A percentile compares a stretch with the other conserved stretches of the same genome.
These are phyloP conservation scores for Thamnophis elegans DNA, from an alignment of 2,797 vertebrate genomes.

Conservation along the genomic window DNA sequence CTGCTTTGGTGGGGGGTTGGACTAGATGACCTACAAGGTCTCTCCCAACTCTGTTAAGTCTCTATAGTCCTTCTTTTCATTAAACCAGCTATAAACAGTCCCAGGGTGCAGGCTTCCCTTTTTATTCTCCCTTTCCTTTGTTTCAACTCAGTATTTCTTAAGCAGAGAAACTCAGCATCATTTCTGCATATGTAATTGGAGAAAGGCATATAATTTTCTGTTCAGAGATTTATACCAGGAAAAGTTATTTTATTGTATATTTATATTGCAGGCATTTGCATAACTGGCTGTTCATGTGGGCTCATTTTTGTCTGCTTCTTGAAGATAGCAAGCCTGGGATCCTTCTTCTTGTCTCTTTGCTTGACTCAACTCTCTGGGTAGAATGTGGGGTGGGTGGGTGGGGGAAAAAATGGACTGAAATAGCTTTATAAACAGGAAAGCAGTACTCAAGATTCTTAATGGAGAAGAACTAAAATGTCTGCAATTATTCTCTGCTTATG, in stretches of 20 bases:
- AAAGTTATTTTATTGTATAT: slow-evolving; percentile 12
- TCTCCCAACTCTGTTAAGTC: no score
- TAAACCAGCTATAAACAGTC: not conserved
- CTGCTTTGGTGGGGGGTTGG: no score
- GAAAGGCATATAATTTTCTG: not conserved
- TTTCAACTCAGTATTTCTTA: not conserved
- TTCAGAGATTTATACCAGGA: slow-evolving; percentile 26
- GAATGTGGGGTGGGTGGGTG: slow-evolving; percentile 1
- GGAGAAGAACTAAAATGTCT: slow-evolving; percentile 47
- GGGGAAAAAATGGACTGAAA: not conserved
- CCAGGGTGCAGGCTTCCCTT: not conserved
- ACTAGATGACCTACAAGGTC: no score
- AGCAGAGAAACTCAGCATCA: not conserved
- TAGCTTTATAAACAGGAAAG: slow-evolving; percentile 61
- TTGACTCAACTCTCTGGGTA: slow-evolving; percentile 50
- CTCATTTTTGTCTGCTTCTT: slow-evolving; percentile 21
- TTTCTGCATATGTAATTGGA: not conserved
- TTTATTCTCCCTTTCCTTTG: not conserved
- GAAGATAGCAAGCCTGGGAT: not conserved
- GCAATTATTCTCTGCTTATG: slow-evolving; percentile 55
- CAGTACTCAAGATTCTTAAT: slow-evolving; percentile 46
- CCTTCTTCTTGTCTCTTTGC: slow-evolving; percentile 39
- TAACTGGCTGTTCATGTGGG: not conserved
- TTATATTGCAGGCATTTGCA: slow-evolving; percentile 20
- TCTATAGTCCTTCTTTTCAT: not conserved